These are phyloP conservation scores for Brachionus sp. DNA, from an alignment of 1,140 invertebrate genomes.

Conservation along the genomic window DNA sequence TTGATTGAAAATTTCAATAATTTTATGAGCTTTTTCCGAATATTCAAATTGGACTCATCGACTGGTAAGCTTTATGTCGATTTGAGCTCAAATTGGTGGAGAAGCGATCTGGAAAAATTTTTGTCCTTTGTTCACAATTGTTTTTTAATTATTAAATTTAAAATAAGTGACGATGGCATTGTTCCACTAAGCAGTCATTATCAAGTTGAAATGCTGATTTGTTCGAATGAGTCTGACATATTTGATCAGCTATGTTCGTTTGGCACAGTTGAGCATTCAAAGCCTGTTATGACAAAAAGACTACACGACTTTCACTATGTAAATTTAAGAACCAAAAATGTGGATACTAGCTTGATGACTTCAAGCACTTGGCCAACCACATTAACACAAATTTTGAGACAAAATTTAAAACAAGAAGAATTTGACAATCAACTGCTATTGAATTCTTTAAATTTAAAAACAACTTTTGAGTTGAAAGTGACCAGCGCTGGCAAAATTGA, in stretches of 20 bases:
- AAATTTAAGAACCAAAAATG: not conserved
- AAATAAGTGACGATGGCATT: not conserved
- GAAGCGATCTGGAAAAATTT: not conserved
- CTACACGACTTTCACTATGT: not conserved
- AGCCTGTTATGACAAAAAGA: not conserved
- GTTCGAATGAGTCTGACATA: not conserved
- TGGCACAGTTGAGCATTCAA: not conserved
- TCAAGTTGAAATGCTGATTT: not conserved
- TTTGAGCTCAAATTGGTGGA: not conserved
- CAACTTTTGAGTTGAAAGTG: not conserved
- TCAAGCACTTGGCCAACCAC: not conserved
- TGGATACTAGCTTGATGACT: not conserved
- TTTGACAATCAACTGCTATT: not conserved
- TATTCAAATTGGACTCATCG: not conserved
- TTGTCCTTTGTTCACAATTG: not conserved
- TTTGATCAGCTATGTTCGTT: not conserved
- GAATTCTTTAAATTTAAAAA: not conserved
- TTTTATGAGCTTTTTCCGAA: not conserved
- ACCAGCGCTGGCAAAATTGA: not conserved
- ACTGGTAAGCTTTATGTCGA: not conserved
- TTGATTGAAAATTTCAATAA: not conserved
- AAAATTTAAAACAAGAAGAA: not conserved
- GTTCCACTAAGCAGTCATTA: not conserved
- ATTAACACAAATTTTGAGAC: not conserved
- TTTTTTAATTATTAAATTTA: conserved; percentile 12